Conservation (phyloP, 2,888 invertebrate species). For the Drosophila merina region DNA sequence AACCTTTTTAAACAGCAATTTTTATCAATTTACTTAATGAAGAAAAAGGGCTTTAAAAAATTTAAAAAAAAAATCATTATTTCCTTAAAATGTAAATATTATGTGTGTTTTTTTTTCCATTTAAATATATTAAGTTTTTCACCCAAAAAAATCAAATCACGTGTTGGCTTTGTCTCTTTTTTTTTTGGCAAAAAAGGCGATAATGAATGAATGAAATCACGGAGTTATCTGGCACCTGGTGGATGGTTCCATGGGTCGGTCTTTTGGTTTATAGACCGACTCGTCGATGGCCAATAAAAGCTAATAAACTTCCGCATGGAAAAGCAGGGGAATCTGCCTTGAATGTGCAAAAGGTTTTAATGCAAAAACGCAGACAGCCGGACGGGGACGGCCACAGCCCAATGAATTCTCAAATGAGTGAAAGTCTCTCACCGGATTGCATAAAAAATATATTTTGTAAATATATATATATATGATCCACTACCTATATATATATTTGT, state of each 20-base stretch:
- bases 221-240: conserved; percentile 3
- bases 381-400: conserved; percentile 44
- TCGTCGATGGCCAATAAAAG: conserved; percentile 1
- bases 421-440: conserved; percentile 56
- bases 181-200: background rate
- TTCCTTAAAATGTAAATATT: too few species aligned
- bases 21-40: too few species aligned
- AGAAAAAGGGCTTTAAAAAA: too few species aligned
- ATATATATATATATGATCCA: background rate
- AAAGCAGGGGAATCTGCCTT: conserved; percentile 24
- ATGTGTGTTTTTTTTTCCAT: too few species aligned
- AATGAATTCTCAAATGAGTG: conserved; percentile 75
- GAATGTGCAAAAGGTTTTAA: conserved; percentile 24
- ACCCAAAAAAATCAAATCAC: conserved; percentile 14
- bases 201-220: conserved; percentile 13
- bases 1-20: too few species aligned
- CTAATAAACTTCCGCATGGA: conserved; percentile 34
- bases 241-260: conserved; percentile 6
- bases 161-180: conserved; percentile 2
- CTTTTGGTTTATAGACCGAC: background rate
- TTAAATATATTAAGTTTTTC: too few species aligned
- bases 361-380: conserved; percentile 42
- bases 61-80: too few species aligned
- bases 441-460: conserved; percentile 20
- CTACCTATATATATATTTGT: background rate